phyloP scores from a whole-genome alignment of 2,113 vertebrate species.

The Probosciger aterrimus region DNA sequence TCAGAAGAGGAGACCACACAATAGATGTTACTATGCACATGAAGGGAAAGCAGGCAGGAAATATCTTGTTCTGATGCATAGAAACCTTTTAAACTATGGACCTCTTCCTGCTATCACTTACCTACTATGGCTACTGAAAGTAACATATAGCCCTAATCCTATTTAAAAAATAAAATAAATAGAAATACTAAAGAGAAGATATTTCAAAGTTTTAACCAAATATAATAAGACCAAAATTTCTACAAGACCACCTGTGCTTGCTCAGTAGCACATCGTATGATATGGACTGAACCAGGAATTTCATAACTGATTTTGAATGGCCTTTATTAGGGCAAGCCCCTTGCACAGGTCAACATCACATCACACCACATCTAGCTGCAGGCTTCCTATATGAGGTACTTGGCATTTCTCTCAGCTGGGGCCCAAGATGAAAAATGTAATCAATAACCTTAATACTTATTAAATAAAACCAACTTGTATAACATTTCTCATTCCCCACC shows the following conservation, averaged over 20 bases:
- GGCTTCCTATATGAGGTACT: neutral
- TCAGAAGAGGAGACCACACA: accelerated
- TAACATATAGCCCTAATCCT: neutral
- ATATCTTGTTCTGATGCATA: too few species aligned
- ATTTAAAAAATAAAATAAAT: neutral
- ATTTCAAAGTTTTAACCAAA: neutral
- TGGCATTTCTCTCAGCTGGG: neutral
- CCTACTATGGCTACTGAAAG: neutral
- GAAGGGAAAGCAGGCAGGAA: neutral
- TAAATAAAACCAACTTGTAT: neutral
- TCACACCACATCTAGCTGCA: accelerated
- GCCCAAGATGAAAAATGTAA: neutral
- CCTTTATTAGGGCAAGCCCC: too few species aligned
- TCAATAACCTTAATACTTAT: neutral
- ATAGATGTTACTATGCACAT: too few species aligned
- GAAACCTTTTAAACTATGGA: neutral
- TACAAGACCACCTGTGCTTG: neutral
- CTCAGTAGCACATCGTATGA: neutral
- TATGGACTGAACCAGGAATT: accelerated
- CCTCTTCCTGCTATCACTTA: neutral
- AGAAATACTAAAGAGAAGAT: neutral
- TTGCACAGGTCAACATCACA: accelerated
- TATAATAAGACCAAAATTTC: neutral
- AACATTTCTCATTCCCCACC: neutral
- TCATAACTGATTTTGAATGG: neutral